Base-by-base conservation (phyloP, 2,888 invertebrate genomes). In the Pammene aurita region DNA sequence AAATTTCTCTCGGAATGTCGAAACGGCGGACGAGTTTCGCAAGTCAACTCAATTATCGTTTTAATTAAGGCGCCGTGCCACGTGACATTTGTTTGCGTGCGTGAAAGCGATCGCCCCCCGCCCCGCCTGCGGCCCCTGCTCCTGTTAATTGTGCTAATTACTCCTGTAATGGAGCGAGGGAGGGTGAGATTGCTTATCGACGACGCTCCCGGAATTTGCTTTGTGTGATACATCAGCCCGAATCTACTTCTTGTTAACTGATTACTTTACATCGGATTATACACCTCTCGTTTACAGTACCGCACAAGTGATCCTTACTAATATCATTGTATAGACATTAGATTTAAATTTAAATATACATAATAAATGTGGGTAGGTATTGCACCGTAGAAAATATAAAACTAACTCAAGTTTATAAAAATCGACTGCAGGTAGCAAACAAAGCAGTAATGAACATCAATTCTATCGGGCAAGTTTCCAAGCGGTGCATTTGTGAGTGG, bases 141-240 rank as follows among this genome's bases (percentile, higher is more conserved):
- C 81, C 89, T 87, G 93, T 92, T 93, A 93, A 93, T 93, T 93
- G 93, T 85, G 88, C 93, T 93, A 93, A 93, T 93, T 93, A 93
- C 92, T 89, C 86, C 88, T 88, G 90, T 93, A 93, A 93, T 90
- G 87, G 92, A 90, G 88, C 88, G 86, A 87, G 62, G 67, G 56
- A 86, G 84, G 82, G 86, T 82, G 86, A 90, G 90, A 91, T 92
- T 91, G 90, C 90, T 91, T 91, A 92, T 92, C 90, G 88, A 88
- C 85, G 86, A 84, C 83, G 86, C 85, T 86, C 81, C 84, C 79
- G 82, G 84, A 88, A 87, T 89, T 88, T 86, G 85, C 86, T 86
- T 84, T 81, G 82, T 84, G 83, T 85, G 82, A 83, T 86, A 87
- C 82, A 82, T 82, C 80, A 83, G 81, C 78, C 80, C 77, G 75